phyloP scores from a whole-genome alignment of 2,113 vertebrate species.

The Megaceryle torquata region DNA sequence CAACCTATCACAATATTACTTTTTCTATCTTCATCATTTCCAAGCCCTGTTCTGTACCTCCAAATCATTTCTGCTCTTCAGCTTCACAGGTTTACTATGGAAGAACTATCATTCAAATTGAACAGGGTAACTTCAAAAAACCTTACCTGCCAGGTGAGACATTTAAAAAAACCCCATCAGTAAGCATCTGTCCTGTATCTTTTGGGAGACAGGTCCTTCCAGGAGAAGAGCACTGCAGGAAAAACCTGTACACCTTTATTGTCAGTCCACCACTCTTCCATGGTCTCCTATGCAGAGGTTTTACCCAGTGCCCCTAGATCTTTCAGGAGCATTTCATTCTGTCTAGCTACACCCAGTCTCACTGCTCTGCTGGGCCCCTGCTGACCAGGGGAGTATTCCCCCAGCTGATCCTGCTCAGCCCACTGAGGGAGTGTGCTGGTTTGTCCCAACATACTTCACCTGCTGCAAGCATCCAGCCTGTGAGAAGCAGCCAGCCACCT shows the following conservation, averaged over 20 bases:
- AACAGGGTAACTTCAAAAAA: neutral
- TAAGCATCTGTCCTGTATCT: fast-evolving
- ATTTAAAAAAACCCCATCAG: neutral
- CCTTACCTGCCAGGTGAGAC: neutral
- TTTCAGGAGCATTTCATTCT: neutral
- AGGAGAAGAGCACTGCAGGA: neutral
- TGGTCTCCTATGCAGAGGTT: fast-evolving
- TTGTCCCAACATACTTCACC: neutral
- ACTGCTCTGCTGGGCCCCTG: neutral
- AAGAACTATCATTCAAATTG: neutral
- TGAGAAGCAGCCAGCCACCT: neutral
- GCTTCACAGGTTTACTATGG: neutral
- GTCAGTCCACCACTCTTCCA: neutral
- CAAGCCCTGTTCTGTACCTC: neutral
- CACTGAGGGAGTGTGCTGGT: fast-evolving
- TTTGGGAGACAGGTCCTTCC: neutral
- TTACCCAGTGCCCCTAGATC: neutral
- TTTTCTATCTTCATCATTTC: neutral
- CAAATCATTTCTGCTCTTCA: neutral
- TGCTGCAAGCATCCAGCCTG: neutral
- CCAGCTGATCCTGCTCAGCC: neutral
- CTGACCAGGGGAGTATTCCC: neutral
- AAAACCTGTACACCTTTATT: neutral
- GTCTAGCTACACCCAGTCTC: neutral
- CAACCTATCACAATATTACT: neutral